Conservation (phyloP, 2,113 vertebrate genomes). For the Suncus etruscus region DNA sequence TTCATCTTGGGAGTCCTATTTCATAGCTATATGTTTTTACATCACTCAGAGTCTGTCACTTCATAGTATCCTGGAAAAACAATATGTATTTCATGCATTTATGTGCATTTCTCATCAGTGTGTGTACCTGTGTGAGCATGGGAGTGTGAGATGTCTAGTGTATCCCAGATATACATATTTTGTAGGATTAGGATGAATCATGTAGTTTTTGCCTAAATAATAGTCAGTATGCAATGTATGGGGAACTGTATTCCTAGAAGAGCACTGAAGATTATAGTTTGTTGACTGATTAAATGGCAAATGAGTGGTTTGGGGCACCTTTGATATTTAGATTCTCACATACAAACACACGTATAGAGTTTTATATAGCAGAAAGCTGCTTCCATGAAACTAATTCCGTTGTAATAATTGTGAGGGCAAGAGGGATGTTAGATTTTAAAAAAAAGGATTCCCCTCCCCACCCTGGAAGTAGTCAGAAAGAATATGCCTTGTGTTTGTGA, state of each 20-base stretch:
- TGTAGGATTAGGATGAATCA: conserved; percentile 60
- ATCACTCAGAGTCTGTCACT: conserved; percentile 1
- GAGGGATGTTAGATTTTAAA: not conserved
- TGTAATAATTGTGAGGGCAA: conserved; percentile 30
- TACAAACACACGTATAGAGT: not conserved
- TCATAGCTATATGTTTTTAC: conserved; percentile 17
- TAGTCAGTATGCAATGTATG: conserved; percentile 67
- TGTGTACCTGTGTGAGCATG: not conserved
- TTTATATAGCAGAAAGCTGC: conserved; percentile 33
- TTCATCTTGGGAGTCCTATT: conserved; percentile 7
- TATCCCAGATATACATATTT: conserved; percentile 22
- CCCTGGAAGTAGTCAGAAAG: too few relatives aligned
- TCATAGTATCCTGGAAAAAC: conserved; percentile 26
- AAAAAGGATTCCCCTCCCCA: too few relatives aligned
- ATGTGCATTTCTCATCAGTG: not conserved
- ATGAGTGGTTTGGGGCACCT: conserved; percentile 65
- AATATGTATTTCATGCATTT: not conserved
- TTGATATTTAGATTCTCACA: conserved; percentile 77
- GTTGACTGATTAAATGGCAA: conserved; percentile 74
- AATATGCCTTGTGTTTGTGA: too few relatives aligned
- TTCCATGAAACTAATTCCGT: not conserved
- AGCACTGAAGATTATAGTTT: conserved; percentile 65
- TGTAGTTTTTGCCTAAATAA: conserved; percentile 71
- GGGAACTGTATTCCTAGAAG: conserved; percentile 73
- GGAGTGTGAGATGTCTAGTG: not conserved